phyloP scores from a whole-genome alignment of 2,797 vertebrate species.

The Melanotaenia nigrans region DNA sequence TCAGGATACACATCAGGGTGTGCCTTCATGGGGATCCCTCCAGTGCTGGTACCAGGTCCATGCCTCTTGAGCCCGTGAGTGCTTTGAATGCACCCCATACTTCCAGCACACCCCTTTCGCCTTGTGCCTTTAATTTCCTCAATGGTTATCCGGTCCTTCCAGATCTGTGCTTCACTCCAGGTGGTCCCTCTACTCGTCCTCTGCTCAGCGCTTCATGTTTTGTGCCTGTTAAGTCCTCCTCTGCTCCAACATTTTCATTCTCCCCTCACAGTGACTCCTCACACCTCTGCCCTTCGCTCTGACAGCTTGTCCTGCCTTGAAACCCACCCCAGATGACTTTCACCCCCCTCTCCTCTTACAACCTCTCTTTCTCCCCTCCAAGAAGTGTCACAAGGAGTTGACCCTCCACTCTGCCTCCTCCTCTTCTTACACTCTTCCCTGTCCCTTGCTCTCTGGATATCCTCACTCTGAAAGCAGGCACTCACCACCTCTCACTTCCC shows the following conservation, averaged over 20 bases:
- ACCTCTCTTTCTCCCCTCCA: constrained; percentile 40
- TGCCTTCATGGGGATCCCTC: constrained; percentile 56
- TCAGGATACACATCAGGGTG: constrained; percentile 72
- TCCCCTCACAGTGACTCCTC: constrained; percentile 48
- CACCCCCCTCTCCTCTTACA: constrained; percentile 56
- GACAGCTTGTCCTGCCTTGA: constrained; percentile 50
- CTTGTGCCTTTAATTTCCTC: not conserved
- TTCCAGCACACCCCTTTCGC: constrained; percentile 31
- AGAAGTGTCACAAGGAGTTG: constrained; percentile 55
- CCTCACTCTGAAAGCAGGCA: constrained; percentile 61
- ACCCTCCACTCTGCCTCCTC: constrained; percentile 45
- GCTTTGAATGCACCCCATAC: constrained; percentile 83
- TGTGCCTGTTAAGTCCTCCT: constrained; percentile 39
- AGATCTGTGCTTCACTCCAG: constrained; percentile 17
- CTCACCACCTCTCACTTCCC: constrained; percentile 40
- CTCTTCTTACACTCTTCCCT: constrained; percentile 36
- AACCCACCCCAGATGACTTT: constrained; percentile 60
- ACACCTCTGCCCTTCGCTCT: constrained; percentile 56
- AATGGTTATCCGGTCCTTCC: constrained; percentile 6
- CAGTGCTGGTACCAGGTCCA: constrained; percentile 31
- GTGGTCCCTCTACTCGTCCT: constrained; percentile 16
- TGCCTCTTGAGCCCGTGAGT: constrained; percentile 46
- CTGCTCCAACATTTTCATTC: constrained; percentile 47
- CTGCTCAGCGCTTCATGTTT: constrained; percentile 51
- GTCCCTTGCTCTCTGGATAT: constrained; percentile 49